These are phyloP conservation scores for Tangara arthus DNA, from an alignment of 2,797 vertebrate species.

Conservation along the genomic window DNA sequence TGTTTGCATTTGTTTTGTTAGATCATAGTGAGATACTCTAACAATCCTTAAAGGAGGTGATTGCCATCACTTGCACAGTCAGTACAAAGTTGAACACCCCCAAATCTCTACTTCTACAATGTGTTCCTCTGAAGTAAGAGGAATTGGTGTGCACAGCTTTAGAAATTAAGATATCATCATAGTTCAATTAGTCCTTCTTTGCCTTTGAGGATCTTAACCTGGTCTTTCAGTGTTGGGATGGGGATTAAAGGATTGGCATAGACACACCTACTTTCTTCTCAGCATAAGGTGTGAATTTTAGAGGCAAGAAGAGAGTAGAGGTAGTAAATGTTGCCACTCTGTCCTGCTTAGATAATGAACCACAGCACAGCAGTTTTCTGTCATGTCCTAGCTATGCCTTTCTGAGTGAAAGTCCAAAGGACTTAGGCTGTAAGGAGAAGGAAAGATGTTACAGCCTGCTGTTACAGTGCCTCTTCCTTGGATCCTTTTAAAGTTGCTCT, in stretches of 20 bases:
- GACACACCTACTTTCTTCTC: background rate
- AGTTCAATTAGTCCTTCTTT: background rate
- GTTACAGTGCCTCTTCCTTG: fast-evolving
- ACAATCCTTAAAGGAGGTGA: background rate
- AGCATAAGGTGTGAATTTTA: background rate
- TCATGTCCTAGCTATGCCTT: background rate
- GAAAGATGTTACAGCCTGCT: background rate
- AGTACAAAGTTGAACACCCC: background rate
- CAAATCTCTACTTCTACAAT: background rate
- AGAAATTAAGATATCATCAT: background rate
- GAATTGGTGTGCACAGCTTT: background rate
- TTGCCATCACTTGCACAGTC: background rate
- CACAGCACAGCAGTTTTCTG: background rate
- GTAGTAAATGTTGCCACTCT: background rate
- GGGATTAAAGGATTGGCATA: background rate
- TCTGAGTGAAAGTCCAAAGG: background rate
- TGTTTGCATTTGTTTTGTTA: background rate
- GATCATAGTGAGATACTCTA: background rate
- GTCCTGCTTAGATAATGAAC: background rate
- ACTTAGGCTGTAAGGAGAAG: background rate
- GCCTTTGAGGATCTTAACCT: background rate
- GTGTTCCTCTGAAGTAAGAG: background rate
- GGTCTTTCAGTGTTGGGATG: background rate
- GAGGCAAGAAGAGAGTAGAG: background rate
- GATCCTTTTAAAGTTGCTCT: background rate